Evolutionary conservation across 2,113 vertebrate genomes (phyloP).

Genomic region (Pardalotus punctatus): DNA sequence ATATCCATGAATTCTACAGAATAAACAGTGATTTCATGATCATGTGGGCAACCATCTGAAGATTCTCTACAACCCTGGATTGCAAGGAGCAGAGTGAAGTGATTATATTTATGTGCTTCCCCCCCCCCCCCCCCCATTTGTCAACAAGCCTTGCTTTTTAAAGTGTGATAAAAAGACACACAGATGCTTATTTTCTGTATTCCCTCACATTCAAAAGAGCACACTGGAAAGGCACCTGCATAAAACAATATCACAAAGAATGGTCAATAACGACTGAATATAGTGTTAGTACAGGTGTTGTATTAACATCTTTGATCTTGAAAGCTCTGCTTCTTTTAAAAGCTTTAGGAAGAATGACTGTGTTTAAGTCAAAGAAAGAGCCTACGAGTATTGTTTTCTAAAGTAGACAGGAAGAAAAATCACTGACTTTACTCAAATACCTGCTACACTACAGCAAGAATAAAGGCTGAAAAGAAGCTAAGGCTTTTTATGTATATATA

Average conservation of each 20-base stretch:
- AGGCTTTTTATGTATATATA: not conserved
- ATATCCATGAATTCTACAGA: not conserved
- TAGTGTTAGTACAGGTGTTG: constrained; percentile 79
- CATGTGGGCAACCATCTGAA: constrained; percentile 44
- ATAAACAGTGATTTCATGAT: constrained; percentile 35
- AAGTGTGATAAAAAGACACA: constrained; percentile 46
- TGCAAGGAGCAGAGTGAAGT: not conserved
- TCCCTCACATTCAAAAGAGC: constrained; percentile 60
- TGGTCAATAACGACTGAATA: constrained; percentile 70
- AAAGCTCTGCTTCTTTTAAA: constrained; percentile 74
- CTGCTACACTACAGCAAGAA: constrained; percentile 23
- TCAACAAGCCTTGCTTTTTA: constrained; percentile 52
- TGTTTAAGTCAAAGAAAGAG: constrained; percentile 69
- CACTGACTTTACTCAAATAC: constrained; percentile 48
- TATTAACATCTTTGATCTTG: constrained; percentile 76
- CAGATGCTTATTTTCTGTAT: constrained; percentile 61
- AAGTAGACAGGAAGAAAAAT: constrained; percentile 71
- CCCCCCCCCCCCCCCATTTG: not conserved
- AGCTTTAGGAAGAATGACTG: constrained; percentile 73
- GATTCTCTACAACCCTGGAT: constrained; percentile 24
- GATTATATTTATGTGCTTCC: constrained; percentile 5
- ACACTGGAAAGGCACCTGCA: constrained; percentile 70
- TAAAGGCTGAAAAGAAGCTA: constrained; percentile 49
- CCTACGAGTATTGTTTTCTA: constrained; percentile 59
- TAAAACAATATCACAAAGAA: constrained; percentile 73